Conservation (phyloP, 2,797 vertebrate genomes). For the Trematomus bernacchii region DNA sequence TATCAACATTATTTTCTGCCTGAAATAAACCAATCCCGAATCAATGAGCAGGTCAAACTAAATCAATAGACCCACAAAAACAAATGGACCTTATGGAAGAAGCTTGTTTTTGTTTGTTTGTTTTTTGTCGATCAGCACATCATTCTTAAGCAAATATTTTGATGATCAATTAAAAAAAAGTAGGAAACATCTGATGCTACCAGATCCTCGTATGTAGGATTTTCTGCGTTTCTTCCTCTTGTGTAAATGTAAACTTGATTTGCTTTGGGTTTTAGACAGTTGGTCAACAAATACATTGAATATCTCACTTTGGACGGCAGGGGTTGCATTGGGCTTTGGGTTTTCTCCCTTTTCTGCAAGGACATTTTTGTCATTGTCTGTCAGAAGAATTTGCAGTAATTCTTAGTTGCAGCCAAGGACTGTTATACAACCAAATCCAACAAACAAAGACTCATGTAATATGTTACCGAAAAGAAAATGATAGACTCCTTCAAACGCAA, state of each 20-base stretch:
- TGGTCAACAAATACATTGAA: not conserved
- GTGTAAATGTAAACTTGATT: not conserved
- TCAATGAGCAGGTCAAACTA: conserved; percentile 15
- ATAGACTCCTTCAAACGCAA: not conserved
- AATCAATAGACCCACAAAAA: not conserved
- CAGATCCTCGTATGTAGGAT: not conserved
- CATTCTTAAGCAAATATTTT: not conserved
- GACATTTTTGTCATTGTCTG: not conserved
- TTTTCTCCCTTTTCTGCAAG: not conserved
- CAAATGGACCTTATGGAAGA: not conserved
- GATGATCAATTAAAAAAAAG: not conserved
- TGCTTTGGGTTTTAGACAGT: too few species aligned
- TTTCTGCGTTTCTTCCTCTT: not conserved
- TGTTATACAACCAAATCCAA: not conserved
- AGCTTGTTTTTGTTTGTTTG: not conserved
- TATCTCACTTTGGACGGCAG: not conserved
- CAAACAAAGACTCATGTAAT: not conserved
- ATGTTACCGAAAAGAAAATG: not conserved
- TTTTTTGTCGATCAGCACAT: not conserved
- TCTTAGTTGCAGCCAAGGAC: not conserved
- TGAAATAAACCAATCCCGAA: conserved; percentile 5
- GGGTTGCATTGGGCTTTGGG: not conserved
- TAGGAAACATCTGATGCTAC: not conserved
- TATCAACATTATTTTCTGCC: not conserved
- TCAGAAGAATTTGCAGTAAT: not conserved